Percentiles rank a stretch among this genome's conserved stretches.
Conservation (phyloP, 1,140 invertebrate species). For the Samia ricini region DNA sequence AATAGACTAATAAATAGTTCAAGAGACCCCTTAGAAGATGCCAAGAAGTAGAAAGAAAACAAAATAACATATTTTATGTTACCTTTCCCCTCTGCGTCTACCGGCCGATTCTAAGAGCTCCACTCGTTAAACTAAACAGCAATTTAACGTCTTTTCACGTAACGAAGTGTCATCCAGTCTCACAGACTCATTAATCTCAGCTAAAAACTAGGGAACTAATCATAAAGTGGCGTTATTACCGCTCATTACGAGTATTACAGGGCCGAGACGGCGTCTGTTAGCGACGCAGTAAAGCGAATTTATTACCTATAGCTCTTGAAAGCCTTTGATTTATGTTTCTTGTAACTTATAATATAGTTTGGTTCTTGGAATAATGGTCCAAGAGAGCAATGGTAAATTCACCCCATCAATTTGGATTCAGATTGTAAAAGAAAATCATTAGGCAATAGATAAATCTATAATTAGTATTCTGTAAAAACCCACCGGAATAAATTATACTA, state of each 20-base stretch:
- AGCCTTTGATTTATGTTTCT: background rate
- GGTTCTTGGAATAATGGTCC: background rate
- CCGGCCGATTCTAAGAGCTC: background rate
- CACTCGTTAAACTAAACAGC: background rate
- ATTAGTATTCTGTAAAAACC: background rate
- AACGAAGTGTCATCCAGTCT: background rate
- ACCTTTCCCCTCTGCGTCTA: background rate
- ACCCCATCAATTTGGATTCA: no score
- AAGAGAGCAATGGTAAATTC: background rate
- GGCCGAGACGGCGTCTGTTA: background rate
- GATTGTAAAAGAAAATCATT: no score
- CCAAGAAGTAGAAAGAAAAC: no score
- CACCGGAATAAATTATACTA: background rate
- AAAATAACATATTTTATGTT: background rate
- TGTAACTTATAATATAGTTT: slow-evolving; percentile 2
- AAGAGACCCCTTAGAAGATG: no score
- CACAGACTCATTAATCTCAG: background rate
- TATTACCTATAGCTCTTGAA: background rate
- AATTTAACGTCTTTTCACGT: background rate
- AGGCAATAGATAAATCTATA: no score
- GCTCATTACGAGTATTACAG: background rate
- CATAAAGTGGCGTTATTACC: slow-evolving; percentile 1
- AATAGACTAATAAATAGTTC: no score
- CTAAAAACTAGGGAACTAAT: background rate
- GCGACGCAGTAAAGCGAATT: background rate